Evolutionary conservation across 2,888 invertebrate genomes (phyloP).

Genomic region (Pollenia labialis): DNA sequence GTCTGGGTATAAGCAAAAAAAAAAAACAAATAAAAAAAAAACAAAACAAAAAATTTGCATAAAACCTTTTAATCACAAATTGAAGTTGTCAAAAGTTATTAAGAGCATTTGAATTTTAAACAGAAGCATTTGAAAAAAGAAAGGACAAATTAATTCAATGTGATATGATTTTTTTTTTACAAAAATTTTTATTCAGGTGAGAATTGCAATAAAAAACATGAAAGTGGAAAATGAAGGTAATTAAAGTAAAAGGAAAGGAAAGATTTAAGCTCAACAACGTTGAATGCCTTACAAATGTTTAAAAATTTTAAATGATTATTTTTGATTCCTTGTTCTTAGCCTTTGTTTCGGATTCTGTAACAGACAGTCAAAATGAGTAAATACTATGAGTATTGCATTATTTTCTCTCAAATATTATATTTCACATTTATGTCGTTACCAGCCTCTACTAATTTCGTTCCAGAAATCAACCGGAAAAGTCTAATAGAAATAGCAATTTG

Average conservation of each 20-base stretch:
- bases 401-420: too few species aligned
- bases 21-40: too few species aligned
- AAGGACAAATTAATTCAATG: background rate
- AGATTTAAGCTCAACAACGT: background rate
- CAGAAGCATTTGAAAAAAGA: conserved; percentile 8
- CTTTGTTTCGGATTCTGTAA: too few species aligned
- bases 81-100: conserved; percentile 67
- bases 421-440: too few species aligned
- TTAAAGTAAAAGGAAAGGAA: background rate
- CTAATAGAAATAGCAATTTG: background rate
- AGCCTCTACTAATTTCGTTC: background rate
- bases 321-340: too few species aligned
- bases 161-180: conserved; percentile 6
- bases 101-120: conserved; percentile 64
- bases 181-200: conserved; percentile 26
- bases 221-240: background rate
- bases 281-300: too few species aligned
- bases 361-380: too few species aligned
- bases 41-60: conserved; percentile 52
- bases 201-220: conserved; percentile 15
- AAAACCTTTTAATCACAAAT: conserved; percentile 72
- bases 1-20: background rate
- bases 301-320: too few species aligned
- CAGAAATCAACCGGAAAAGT: background rate
- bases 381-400: too few species aligned